Base-by-base conservation (phyloP, 2,113 vertebrate species). In the Polypterus bichir region DNA sequence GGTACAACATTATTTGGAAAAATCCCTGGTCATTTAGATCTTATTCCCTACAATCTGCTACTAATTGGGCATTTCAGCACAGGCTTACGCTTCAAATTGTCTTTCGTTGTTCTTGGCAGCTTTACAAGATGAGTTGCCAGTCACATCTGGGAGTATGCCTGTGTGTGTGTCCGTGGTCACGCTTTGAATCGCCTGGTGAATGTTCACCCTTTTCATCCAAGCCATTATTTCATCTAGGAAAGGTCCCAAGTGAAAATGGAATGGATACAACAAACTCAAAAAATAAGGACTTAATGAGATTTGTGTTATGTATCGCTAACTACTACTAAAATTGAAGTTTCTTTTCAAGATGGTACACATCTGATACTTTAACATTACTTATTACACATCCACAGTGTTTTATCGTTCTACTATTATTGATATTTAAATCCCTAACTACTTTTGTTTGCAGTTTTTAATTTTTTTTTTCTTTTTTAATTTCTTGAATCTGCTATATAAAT, bases 301-400 rank as follows among this genome's bases (percentile, higher is more conserved):
- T 79, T 71, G 74, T 68, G 70, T 54, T 49, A 56, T 61, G 59
- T 58, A 73, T 63, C 62, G 58, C 54, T 75, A 73, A 77, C 79
- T 73, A 83, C 64, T 73, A 70, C 62, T 66, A 1, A 67, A 77
- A 27, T 70, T 69, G 77, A 65, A 3, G 9, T 54, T 76, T 73
- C 58, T 56, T 6, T 64, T 61, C 68, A 82, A 76, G 66, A 76
- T 77, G 66, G 64, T 51, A 73, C 49, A 72, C 77, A 77, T 86
- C 78, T 83, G 80, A 73, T 83, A 65, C 80, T 83, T 6, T 54
- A 65, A 54, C 59, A 60, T 64, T 60, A 63, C 59, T 56, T 63
- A 46, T 5, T 54, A 48, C 49, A 9, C 6, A 54, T 66, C 51
- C 7, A 10, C 51, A 27, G 1, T 27, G 46, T 63, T 45, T 49